These are phyloP conservation scores for Brienomyrus longianalis DNA, from an alignment of 2,113 vertebrate genomes.

Conservation along the genomic window DNA sequence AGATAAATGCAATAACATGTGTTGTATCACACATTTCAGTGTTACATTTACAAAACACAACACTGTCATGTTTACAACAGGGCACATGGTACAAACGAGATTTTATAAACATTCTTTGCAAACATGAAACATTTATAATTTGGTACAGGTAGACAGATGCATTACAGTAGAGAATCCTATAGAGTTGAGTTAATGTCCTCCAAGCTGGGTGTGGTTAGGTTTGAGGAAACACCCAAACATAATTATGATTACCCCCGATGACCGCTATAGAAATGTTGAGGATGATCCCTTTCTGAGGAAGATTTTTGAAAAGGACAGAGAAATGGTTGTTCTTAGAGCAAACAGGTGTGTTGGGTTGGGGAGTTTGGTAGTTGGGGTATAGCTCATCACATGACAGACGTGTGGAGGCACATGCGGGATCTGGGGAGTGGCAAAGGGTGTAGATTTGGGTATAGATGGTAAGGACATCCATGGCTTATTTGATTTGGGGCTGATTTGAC, in stretches of 20 bases:
- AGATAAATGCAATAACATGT: background rate
- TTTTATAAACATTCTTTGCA: background rate
- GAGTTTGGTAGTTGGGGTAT: background rate
- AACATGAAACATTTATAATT: background rate
- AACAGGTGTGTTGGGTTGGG: background rate
- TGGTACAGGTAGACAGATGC: background rate
- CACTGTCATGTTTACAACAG: background rate
- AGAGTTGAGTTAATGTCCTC: background rate
- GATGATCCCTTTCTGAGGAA: background rate
- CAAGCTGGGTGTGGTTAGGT: background rate
- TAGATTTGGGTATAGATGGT: background rate
- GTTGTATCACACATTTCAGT: background rate
- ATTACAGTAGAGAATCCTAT: too few relatives aligned
- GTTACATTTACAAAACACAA: background rate
- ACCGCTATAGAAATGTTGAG: background rate
- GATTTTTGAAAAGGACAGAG: background rate
- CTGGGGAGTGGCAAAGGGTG: background rate
- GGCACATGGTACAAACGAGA: background rate
- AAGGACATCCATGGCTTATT: background rate
- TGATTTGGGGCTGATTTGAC: background rate
- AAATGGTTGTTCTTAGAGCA: background rate
- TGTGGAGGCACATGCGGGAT: background rate
- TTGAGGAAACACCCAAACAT: background rate
- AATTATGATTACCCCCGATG: background rate
- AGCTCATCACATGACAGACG: background rate